Conservation (phyloP, 2,888 invertebrate species). For the Allophyes oxyacanthae region DNA sequence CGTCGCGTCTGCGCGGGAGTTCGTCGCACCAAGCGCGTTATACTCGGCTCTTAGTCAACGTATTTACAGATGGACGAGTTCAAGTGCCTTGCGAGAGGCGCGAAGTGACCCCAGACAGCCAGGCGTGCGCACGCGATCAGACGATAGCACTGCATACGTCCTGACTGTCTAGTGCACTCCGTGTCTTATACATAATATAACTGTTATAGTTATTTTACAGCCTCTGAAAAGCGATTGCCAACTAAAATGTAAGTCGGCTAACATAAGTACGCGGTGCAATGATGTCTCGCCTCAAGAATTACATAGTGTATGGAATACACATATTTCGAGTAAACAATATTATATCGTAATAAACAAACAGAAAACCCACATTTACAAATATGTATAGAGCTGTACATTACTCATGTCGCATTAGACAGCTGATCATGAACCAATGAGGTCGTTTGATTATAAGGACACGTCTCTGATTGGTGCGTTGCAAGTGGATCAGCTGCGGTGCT, state of each 20-base stretch:
- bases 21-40: slow-evolving; percentile 52
- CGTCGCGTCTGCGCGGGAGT: slow-evolving; percentile 51
- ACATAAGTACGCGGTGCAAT: slow-evolving; percentile 14
- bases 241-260: slow-evolving; percentile 14
- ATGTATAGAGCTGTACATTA: slow-evolving; percentile 42
- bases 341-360: slow-evolving; percentile 35
- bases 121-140: no score
- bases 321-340: slow-evolving; percentile 25
- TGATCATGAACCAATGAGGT: slow-evolving; percentile 22
- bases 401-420: slow-evolving; percentile 7
- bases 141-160: no score
- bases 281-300: slow-evolving; percentile 15
- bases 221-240: slow-evolving; percentile 2
- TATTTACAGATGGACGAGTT: slow-evolving; percentile 19
- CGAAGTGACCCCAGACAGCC: neutral
- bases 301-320: slow-evolving; percentile 15
- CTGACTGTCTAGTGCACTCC: no score
- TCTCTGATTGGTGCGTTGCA: slow-evolving; percentile 7
- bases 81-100: neutral
- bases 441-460: slow-evolving; percentile 24
- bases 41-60: slow-evolving; percentile 38
- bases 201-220: neutral
- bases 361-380: slow-evolving; percentile 46
- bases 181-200: no score
- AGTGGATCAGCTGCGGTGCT: slow-evolving; percentile 15